Evolutionary conservation across 1,140 invertebrate genomes (phyloP).

Genomic region (Euwallacea similis): DNA sequence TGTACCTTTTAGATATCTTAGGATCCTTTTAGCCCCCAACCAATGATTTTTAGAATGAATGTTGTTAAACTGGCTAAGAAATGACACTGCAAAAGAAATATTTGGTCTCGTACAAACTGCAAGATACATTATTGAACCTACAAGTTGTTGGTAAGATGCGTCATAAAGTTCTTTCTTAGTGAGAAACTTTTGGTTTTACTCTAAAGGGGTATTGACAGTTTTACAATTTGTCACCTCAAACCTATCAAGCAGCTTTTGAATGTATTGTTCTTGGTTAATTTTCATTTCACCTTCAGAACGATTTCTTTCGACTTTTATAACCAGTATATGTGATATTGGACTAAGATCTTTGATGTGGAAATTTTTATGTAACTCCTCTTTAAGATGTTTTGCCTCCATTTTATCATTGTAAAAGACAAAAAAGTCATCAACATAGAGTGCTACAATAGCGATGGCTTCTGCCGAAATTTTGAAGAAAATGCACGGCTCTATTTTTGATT

Average conservation of each 20-base stretch:
- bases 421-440: slow-evolving; percentile 52
- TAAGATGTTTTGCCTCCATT: slow-evolving; percentile 39
- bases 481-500: slow-evolving; percentile 47
- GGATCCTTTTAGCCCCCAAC: slow-evolving; percentile 26
- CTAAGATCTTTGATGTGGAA: slow-evolving; percentile 48
- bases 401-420: slow-evolving; percentile 47
- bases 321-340: slow-evolving; percentile 35
- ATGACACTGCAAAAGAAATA: slow-evolving; percentile 35
- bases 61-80: slow-evolving; percentile 36
- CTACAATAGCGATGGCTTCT: slow-evolving; percentile 43
- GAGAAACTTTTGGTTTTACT: slow-evolving; percentile 42
- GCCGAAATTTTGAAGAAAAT: slow-evolving; percentile 44
- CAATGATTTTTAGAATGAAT: slow-evolving; percentile 34
- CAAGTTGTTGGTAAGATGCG: slow-evolving; percentile 35
- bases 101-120: slow-evolving; percentile 33
- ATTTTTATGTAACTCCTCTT: slow-evolving; percentile 32
- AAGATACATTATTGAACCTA: slow-evolving; percentile 36
- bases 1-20: slow-evolving; percentile 37
- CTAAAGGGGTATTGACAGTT: slow-evolving; percentile 46
- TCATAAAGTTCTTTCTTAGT: slow-evolving; percentile 35
- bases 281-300: slow-evolving; percentile 42
- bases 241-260: slow-evolving; percentile 47
- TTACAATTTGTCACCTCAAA: slow-evolving; percentile 52
- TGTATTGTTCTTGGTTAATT: slow-evolving; percentile 50
- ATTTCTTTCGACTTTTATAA: slow-evolving; percentile 49